These are phyloP conservation scores for Halichondria panicea DNA, from an alignment of 37 sponge, comb jelly and placozoan species.

Conservation along the genomic window DNA sequence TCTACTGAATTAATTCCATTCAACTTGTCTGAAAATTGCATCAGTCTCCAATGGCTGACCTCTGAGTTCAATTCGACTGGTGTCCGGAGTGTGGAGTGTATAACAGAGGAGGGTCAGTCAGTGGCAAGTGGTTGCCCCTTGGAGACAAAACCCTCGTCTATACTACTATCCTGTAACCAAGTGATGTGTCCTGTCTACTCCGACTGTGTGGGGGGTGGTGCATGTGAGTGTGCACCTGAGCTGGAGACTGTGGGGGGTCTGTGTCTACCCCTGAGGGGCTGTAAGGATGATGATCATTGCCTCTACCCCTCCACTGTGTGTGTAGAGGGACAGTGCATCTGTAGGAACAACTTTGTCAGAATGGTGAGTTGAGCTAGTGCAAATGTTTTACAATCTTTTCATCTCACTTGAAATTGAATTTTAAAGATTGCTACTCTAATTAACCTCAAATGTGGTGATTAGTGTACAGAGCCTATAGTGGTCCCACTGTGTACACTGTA, in stretches of 20 bases:
- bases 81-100: constrained; percentile 14
- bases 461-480: too few relatives aligned
- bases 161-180: not conserved
- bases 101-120: not conserved
- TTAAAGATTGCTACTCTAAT: too few relatives aligned
- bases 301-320: not conserved
- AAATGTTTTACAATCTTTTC: too few relatives aligned
- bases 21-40: too few relatives aligned
- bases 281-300: constrained; percentile 5
- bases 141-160: not conserved
- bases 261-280: constrained; percentile 25
- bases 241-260: constrained; percentile 7
- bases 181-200: not conserved
- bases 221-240: not conserved
- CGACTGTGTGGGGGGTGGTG: not conserved
- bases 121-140: too few relatives aligned
- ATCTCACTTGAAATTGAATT: too few relatives aligned
- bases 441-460: too few relatives aligned
- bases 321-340: too few relatives aligned
- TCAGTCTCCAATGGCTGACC: constrained; percentile 11
- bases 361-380: too few relatives aligned
- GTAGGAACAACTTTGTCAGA: too few relatives aligned
- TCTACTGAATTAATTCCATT: too few relatives aligned
- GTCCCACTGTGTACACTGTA: too few relatives aligned
- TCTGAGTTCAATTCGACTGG: constrained; percentile 11